Percentiles rank a stretch among this genome's conserved stretches.
Conservation (phyloP, 2,797 vertebrate species). For the Pipistrellus kuhlii region DNA sequence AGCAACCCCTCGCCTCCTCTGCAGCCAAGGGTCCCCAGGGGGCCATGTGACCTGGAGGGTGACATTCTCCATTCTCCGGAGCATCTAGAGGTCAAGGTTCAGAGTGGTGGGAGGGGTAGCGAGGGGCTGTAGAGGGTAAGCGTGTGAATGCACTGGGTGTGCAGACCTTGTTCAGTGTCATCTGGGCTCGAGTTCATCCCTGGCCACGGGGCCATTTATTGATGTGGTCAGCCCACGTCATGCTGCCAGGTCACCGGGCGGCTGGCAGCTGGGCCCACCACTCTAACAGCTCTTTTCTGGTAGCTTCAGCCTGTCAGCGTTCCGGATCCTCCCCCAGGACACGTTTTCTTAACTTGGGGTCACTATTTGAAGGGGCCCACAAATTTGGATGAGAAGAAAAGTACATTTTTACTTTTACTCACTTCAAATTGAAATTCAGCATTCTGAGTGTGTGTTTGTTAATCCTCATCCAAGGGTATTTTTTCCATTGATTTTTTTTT, state of each 20-base stretch:
- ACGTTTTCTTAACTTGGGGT: neutral
- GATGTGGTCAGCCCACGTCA: too few species aligned
- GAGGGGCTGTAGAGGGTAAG: neutral
- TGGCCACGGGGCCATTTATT: neutral
- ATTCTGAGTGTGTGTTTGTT: neutral
- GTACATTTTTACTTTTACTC: constrained; percentile 14
- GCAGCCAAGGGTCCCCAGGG: neutral
- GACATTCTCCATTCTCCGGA: neutral
- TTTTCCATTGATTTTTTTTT: too few species aligned
- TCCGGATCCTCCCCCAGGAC: neutral
- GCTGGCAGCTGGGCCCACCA: neutral
- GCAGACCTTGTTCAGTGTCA: neutral
- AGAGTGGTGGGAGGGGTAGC: neutral
- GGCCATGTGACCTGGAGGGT: neutral
- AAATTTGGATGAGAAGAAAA: neutral
- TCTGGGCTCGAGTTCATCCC: neutral
- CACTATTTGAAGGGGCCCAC: neutral
- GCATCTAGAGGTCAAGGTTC: neutral
- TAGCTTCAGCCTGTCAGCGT: neutral
- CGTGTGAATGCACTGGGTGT: rapidly evolving
- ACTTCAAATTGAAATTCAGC: neutral
- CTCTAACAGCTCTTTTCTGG: neutral
- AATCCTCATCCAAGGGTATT: too few species aligned
- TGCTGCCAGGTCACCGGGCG: neutral
- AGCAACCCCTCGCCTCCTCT: neutral